These are phyloP conservation scores for Heliconius nattereri DNA, from an alignment of 1,140 invertebrate genomes.

Conservation along the genomic window DNA sequence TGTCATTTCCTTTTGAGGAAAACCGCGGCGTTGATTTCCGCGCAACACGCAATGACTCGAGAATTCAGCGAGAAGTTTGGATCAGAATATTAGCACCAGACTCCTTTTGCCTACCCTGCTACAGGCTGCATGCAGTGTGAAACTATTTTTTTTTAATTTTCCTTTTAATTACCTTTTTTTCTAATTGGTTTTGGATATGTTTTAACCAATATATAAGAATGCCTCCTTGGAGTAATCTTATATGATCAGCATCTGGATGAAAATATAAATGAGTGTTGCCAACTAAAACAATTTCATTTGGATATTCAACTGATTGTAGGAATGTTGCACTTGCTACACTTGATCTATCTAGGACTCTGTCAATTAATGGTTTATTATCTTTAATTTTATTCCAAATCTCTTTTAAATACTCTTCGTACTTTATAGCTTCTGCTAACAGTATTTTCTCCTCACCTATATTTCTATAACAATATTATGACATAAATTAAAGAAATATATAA, in stretches of 20 bases:
- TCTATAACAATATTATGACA: slow-evolving; percentile 42
- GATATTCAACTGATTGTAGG: slow-evolving; percentile 84
- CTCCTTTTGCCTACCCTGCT: no score
- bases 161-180: slow-evolving; percentile 68
- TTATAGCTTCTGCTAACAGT: slow-evolving; percentile 83
- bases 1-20: no score
- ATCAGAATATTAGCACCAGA: no score
- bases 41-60: no score
- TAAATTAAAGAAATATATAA: not conserved
- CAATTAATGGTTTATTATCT: slow-evolving; percentile 82
- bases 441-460: slow-evolving; percentile 57
- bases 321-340: slow-evolving; percentile 84
- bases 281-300: slow-evolving; percentile 85
- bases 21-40: no score
- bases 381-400: slow-evolving; percentile 83
- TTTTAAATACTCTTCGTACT: slow-evolving; percentile 81
- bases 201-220: slow-evolving; percentile 83
- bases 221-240: slow-evolving; percentile 90
- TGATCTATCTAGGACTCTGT: slow-evolving; percentile 83
- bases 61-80: no score
- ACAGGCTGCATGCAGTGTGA: no score
- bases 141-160: not conserved
- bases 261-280: slow-evolving; percentile 97
- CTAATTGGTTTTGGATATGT: slow-evolving; percentile 67
- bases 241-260: slow-evolving; percentile 92